These are phyloP conservation scores for Hyles lineata DNA, from an alignment of 2,888 invertebrate genomes.

Conservation along the genomic window DNA sequence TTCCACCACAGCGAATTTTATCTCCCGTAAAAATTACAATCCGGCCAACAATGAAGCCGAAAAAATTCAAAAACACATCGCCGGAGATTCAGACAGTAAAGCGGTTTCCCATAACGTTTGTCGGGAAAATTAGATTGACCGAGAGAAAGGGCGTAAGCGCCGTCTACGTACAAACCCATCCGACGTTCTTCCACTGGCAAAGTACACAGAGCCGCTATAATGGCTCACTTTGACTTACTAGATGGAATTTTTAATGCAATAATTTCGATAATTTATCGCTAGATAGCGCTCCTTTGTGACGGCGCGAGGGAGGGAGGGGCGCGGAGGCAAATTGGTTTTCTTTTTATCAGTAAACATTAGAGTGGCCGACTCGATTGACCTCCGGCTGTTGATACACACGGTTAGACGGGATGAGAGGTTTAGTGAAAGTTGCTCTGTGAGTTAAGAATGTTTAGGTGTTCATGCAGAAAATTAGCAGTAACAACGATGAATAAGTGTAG, in stretches of 20 bases:
- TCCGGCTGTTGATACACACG: slow-evolving; percentile 58
- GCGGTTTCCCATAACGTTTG: slow-evolving; percentile 74
- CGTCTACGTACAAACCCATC: background rate
- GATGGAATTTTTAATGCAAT: slow-evolving; percentile 91
- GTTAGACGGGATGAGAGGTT: slow-evolving; percentile 36
- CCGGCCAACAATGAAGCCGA: slow-evolving; percentile 1
- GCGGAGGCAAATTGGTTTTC: slow-evolving; percentile 75
- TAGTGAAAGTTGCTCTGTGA: slow-evolving; percentile 9
- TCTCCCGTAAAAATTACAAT: background rate
- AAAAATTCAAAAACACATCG: slow-evolving; percentile 24
- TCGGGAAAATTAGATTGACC: slow-evolving; percentile 62
- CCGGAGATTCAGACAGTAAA: slow-evolving; percentile 53
- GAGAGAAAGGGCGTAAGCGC: slow-evolving; percentile 38
- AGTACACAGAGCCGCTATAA: slow-evolving; percentile 63
- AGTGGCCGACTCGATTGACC: slow-evolving; percentile 71
- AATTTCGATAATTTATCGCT: slow-evolving; percentile 87
- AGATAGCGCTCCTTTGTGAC: slow-evolving; percentile 81
- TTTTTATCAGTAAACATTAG: slow-evolving; percentile 77
- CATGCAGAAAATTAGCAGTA: no score
- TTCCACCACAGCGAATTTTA: background rate
- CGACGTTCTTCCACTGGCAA: slow-evolving; percentile 18
- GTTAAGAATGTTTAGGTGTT: background rate
- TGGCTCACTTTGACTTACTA: slow-evolving; percentile 88
- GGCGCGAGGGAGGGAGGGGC: slow-evolving; percentile 46
- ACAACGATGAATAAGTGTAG: no score